These are phyloP conservation scores for Trisateles emortualis DNA, from an alignment of 2,888 invertebrate species.

Conservation along the genomic window DNA sequence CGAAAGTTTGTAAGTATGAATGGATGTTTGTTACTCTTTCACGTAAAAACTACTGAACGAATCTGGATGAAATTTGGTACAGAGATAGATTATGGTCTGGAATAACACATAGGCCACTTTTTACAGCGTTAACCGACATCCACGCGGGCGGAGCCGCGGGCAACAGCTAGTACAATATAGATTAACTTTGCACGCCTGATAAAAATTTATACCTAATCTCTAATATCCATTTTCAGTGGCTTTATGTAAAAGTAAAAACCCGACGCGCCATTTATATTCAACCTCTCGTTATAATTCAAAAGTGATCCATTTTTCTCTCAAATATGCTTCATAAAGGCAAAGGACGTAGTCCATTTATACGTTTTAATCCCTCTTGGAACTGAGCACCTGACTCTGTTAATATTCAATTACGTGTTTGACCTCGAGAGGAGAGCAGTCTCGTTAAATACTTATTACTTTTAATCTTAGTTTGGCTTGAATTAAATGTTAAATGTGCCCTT, in stretches of 20 bases:
- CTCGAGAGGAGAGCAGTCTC: constrained; percentile 22
- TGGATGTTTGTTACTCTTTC: too few species aligned
- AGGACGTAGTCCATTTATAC: constrained; percentile 27
- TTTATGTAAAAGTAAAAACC: constrained; percentile 38
- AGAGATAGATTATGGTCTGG: too few species aligned
- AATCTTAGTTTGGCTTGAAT: constrained; percentile 7
- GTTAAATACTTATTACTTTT: constrained; percentile 9
- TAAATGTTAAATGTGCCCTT: not conserved
- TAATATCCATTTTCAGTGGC: constrained; percentile 29
- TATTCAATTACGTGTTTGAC: constrained; percentile 42
- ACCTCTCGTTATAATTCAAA: constrained; percentile 34
- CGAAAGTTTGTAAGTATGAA: too few species aligned
- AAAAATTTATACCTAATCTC: constrained; percentile 10
- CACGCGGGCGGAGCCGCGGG: too few species aligned
- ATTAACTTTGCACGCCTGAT: too few species aligned
- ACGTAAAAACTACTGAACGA: too few species aligned
- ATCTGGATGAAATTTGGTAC: too few species aligned
- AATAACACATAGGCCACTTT: too few species aligned
- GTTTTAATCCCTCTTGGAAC: constrained; percentile 32
- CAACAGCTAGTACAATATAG: too few species aligned
- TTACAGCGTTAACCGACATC: too few species aligned
- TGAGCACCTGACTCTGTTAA: constrained; percentile 34
- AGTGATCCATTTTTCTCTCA: constrained; percentile 30
- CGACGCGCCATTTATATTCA: constrained; percentile 35
- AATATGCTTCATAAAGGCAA: constrained; percentile 27